Evolutionary conservation across 1,140 invertebrate species (phyloP).

Genomic region (Leptopilina clavipes): DNA sequence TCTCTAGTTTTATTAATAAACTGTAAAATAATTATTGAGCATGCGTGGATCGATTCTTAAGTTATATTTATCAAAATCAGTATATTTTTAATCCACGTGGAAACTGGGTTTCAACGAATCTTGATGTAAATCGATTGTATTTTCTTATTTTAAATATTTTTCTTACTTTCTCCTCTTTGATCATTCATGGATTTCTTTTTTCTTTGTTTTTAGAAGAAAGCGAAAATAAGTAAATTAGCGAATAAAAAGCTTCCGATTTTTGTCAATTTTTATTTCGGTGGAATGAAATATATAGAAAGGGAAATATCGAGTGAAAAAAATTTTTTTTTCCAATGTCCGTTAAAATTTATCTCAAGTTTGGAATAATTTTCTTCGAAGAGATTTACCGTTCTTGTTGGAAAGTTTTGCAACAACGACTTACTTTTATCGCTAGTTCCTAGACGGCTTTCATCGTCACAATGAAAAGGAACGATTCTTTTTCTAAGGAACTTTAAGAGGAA

Average conservation of each 20-base stretch:
- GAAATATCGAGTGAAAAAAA: neutral
- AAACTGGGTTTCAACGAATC: constrained; percentile 16
- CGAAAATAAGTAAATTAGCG: too few species aligned
- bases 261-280: neutral
- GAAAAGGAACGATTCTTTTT: constrained; percentile 10
- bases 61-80: constrained; percentile 20
- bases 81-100: constrained; percentile 10
- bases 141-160: neutral
- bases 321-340: neutral
- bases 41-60: constrained; percentile 4
- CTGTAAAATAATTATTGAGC: constrained; percentile 7
- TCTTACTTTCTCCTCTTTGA: neutral
- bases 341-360: constrained; percentile 4
- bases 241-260: too few species aligned
- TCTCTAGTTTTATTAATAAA: neutral
- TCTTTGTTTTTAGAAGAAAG: too few species aligned
- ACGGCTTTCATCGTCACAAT: constrained; percentile 4
- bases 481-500: neutral
- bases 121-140: constrained; percentile 9
- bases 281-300: neutral
- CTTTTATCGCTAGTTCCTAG: constrained; percentile 9
- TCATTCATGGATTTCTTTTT: neutral
- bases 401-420: neutral
- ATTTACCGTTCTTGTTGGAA: constrained; percentile 8
- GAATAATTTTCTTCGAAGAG: neutral